Evolutionary conservation across 2,113 vertebrate species (phyloP), one percentile per base, ranked within the genome.

Genomic region (Jaculus jaculus): DNA sequence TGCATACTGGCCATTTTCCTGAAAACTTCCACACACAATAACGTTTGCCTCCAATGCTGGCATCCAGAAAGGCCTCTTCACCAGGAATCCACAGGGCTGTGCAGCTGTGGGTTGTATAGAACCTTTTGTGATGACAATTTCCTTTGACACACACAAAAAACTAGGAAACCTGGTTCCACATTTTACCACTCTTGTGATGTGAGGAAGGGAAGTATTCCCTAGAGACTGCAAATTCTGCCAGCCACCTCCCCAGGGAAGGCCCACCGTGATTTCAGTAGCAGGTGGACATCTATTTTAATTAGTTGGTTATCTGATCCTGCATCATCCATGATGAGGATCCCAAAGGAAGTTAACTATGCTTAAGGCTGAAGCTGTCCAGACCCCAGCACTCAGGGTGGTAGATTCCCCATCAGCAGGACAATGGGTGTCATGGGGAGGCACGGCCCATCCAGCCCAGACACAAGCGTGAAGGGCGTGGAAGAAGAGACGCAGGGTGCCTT

Each of bases 231-330:
- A 85, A 97, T 94, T 95, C 96, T 97, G 95, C 97, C 97, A 96
- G 58, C 82, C 68, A 87, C 96, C 91, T 97, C 94, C 98, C 97
- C 94, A 51, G 97, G 97, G 96, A 94, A 87, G 87, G 95, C 63
- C 84, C 96, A 94, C 71, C 73, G 94, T 90, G 84, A 95, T 96
- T 97, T 97, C 97, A 96, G 92, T 93, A 96, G 97, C 95, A 96
- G 96, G 93, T 95, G 96, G 97, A 97, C 96, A 94, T 97, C 96
- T 93, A 97, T 96, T 97, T 97, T 97, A 98, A 98, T 98, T 98
- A 98, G 97, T 94, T 96, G 95, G 96, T 95, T 97, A 98, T 98
- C 97, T 97, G 98, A 97, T 98, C 97, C 97, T 95, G 51, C 96
- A 87, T 97, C 94, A 81, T 96, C 97, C 93, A 97, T 94, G 97